Evolutionary conservation across 2,113 vertebrate genomes (phyloP), one percentile per base, ranked within the genome.

Genomic region (Colossoma macropomum): DNA sequence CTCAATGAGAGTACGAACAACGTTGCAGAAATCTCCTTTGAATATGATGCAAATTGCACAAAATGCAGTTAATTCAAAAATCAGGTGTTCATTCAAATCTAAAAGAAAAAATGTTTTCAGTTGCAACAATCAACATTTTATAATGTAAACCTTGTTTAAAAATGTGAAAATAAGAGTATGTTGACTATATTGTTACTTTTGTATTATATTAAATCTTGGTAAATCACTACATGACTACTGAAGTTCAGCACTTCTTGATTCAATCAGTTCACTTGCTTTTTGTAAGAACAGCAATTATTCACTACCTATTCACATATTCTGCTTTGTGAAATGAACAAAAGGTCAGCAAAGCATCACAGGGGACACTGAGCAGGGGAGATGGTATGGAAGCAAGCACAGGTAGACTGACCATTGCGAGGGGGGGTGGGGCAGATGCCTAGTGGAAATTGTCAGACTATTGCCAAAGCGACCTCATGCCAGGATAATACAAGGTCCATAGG

Each of bases 401-500:
- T 96, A 96, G 96, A 95, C 95, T 95, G 94, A 93, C 92, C 83
- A 92, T 92, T 93, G 91, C 90, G 92, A 94, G 95, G 94, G 93
- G 92, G 93, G 87, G 92, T 91, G 84, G 89, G 93, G 96, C 94
- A 95, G 92, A 96, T 96, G 95, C 94, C 81, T 96, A 94, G 94
- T 91, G 93, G 95, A 96, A 96, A 95, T 95, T 95, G 95, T 94
- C 92, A 93, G 86, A 88, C 91, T 95, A 96, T 97, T 96, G 94
- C 92, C 92, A 94, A 93, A 95, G 94, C 90, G 92, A 96, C 95
- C 95, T 96, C 94, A 95, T 95, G 95, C 94, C 84, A 95, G 94
- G 95, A 95, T 95, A 96, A 97, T 97, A 95, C 94, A 96, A 95
- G 95, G 96, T 89, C 86, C 28, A 95, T 96, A 97, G 97, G 96